Evolutionary conservation across 53 echinoderm and acorn worm genomes (phyloP).

Genomic region (Zoroaster sp.): DNA sequence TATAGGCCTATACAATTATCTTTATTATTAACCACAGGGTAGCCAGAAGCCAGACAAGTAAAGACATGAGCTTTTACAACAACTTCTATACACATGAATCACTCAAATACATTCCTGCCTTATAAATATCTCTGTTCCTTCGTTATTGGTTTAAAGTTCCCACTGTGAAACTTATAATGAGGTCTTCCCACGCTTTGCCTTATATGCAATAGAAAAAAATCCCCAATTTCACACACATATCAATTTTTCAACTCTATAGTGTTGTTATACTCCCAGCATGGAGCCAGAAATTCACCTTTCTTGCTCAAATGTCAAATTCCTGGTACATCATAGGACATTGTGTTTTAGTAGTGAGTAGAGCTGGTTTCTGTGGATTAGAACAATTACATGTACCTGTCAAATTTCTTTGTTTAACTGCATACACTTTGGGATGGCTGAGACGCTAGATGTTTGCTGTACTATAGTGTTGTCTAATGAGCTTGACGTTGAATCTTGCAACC

Average conservation of each 20-base stretch:
- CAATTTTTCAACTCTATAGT: constrained; percentile 6
- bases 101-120: constrained; percentile 26
- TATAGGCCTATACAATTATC: constrained; percentile 3
- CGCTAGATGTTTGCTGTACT: no score
- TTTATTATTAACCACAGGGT: constrained; percentile 7
- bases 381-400: not conserved
- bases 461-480: no score
- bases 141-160: constrained; percentile 61
- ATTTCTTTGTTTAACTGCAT: not conserved
- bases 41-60: not conserved
- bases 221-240: constrained; percentile 35
- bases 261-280: constrained; percentile 15
- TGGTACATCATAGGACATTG: constrained; percentile 4
- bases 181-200: constrained; percentile 45
- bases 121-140: constrained; percentile 36
- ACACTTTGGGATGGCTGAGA: not conserved
- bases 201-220: constrained; percentile 36
- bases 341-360: not conserved
- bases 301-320: constrained; percentile 51
- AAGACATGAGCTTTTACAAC: constrained; percentile 7
- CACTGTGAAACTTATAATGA: constrained; percentile 60
- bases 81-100: not conserved
- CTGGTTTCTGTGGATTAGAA: not conserved
- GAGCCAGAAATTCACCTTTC: constrained; percentile 27
- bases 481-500: not conserved